Percentiles rank a stretch among this genome's conserved stretches.
Conservation (phyloP, 1,140 invertebrate genomes). For the Euura lappo region DNA sequence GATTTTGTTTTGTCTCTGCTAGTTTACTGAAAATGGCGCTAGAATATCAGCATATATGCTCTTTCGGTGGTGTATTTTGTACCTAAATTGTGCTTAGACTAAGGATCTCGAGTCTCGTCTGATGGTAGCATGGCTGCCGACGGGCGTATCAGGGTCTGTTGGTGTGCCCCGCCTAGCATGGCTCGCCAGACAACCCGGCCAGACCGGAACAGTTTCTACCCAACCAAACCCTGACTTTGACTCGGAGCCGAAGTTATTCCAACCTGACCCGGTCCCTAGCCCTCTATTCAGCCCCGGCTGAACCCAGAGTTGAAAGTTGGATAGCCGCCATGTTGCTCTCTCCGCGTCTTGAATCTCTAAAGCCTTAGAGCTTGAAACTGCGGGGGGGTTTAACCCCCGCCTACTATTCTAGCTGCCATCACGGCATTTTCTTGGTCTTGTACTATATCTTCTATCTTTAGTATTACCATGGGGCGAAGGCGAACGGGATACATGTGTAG, state of each 20-base stretch:
- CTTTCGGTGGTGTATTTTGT: too few species aligned
- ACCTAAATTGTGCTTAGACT: too few species aligned
- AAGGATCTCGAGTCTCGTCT: too few species aligned
- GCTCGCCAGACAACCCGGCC: slow-evolving; percentile 3
- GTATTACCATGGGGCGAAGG: too few species aligned
- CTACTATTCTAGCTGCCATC: background rate
- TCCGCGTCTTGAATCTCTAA: slow-evolving; percentile 1
- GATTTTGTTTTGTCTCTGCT: too few species aligned
- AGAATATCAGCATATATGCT: too few species aligned
- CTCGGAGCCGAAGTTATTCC: too few species aligned
- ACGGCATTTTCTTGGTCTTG: background rate
- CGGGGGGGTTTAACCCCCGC: background rate
- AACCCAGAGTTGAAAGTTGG: background rate
- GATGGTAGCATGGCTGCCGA: background rate
- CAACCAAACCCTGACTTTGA: background rate
- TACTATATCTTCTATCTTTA: too few species aligned
- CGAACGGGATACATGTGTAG: too few species aligned
- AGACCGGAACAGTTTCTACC: background rate
- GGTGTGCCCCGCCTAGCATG: background rate
- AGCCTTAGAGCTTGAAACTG: background rate
- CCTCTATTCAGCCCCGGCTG: background rate
- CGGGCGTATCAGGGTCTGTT: background rate
- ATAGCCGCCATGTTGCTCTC: background rate
- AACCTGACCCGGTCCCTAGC: too few species aligned
- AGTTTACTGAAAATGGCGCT: too few species aligned